Base-by-base conservation (phyloP, 2,113 vertebrate species). In the Atlantisia rogersi region DNA sequence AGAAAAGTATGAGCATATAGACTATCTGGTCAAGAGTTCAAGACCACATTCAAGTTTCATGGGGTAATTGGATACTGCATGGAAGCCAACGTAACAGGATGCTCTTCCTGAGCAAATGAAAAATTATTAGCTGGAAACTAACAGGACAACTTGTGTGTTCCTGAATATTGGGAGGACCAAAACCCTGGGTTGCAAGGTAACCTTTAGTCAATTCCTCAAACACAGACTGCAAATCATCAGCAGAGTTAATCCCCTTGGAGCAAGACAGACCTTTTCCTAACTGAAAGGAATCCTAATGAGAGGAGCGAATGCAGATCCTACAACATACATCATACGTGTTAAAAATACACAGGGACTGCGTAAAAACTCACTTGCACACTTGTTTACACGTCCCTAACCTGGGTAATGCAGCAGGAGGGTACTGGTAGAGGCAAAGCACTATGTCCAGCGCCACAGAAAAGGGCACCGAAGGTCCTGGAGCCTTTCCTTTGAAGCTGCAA, bases 21-120 rank as follows among this genome's bases (percentile, higher is more conserved):
- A 15, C 11, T 86, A 88, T 74, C 71, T 80, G 52, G 71, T 62
- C 75, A 77, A 80, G 75, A 86, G 85, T 83, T 96, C 87, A 93
- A 77, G 60, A 77, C 20, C 2, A 16, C 85, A 68, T 80, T 89
- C 31, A 74, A 5, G 4, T 92, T 92, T 74, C 87, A 82, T 5
- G 5, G 40, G 18, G 68, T 90, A 94, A 92, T 4, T 1, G 7
- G 87, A 90, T 18, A 94, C 59, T 26, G 28, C 1, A 0, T 21
- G 12, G 78, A 94, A 90, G 40, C n/a, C n/a, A 73, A 62, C 1
- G 3, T 21, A 82, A 82, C 59, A 69, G 37, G 82, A 90, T 29
- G 32, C 37, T 50, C 50, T 42, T 74, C 59, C 71, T 26, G 4
- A 63, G 42, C 71, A 95, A 62, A 69, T 0, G 4, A 69, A 74